These are phyloP conservation scores for Eurosta solidaginis DNA, from an alignment of 1,140 invertebrate genomes.

Conservation along the genomic window DNA sequence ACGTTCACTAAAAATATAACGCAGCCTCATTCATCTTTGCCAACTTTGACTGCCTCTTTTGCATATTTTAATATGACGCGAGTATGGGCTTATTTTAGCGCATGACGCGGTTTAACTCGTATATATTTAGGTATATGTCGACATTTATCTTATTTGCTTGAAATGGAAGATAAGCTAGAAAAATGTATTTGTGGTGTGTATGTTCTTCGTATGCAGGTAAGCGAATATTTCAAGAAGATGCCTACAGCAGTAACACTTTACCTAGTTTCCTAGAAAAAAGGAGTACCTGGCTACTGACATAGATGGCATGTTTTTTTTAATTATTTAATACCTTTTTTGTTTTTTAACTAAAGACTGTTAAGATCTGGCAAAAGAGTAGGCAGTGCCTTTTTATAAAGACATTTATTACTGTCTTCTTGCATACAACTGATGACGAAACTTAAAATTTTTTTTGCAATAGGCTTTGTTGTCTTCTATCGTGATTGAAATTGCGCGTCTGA, in stretches of 20 bases:
- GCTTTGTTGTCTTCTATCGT: too few relatives aligned
- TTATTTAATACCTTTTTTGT: too few relatives aligned
- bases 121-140: not conserved
- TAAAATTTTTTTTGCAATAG: too few relatives aligned
- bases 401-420: too few relatives aligned
- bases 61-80: conserved; percentile 3
- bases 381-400: too few relatives aligned
- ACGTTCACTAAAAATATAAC: not conserved
- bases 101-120: too few relatives aligned
- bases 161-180: not conserved
- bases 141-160: not conserved
- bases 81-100: not conserved
- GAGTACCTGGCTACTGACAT: not conserved
- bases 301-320: too few relatives aligned
- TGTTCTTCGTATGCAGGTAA: not conserved
- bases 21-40: not conserved
- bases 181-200: too few relatives aligned
- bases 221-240: not conserved
- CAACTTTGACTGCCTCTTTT: not conserved
- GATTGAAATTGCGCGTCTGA: too few relatives aligned
- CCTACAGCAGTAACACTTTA: not conserved
- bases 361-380: too few relatives aligned
- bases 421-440: too few relatives aligned
- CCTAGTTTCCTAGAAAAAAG: not conserved
- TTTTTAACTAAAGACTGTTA: too few relatives aligned